These are phyloP conservation scores for Amphiprion clarkii DNA, from an alignment of 2,797 vertebrate genomes.

Conservation along the genomic window DNA sequence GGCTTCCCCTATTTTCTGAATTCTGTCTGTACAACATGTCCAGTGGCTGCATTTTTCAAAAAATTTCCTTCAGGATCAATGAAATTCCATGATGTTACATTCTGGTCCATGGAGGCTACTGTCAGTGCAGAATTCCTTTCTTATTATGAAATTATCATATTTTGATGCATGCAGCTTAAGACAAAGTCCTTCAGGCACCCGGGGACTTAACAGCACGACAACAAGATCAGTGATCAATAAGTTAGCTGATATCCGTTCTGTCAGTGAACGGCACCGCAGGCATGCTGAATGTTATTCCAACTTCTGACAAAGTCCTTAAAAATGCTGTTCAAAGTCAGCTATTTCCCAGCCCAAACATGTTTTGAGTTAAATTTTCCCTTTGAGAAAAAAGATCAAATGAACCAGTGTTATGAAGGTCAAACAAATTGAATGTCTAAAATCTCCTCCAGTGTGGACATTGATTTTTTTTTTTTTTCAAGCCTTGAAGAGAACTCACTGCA, in stretches of 20 bases:
- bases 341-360: not conserved
- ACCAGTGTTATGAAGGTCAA: not conserved
- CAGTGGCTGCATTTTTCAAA: not conserved
- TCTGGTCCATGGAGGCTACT: not conserved
- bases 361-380: not conserved
- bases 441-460: not conserved
- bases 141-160: not conserved
- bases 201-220: not conserved
- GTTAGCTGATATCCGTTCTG: not conserved
- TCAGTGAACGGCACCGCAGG: not conserved
- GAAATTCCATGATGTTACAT: not conserved
- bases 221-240: not conserved
- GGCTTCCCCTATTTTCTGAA: not conserved
- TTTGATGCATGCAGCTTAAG: not conserved
- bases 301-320: not conserved
- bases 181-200: not conserved
- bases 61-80: too few relatives aligned
- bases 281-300: not conserved
- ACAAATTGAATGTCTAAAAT: not conserved
- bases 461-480: not conserved
- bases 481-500: not conserved
- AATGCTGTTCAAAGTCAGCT: not conserved
- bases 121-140: not conserved
- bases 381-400: not conserved
- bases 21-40: not conserved